phyloP scores from a whole-genome alignment of 2,797 vertebrate genomes.

The Heteromormyrus szaboi region DNA sequence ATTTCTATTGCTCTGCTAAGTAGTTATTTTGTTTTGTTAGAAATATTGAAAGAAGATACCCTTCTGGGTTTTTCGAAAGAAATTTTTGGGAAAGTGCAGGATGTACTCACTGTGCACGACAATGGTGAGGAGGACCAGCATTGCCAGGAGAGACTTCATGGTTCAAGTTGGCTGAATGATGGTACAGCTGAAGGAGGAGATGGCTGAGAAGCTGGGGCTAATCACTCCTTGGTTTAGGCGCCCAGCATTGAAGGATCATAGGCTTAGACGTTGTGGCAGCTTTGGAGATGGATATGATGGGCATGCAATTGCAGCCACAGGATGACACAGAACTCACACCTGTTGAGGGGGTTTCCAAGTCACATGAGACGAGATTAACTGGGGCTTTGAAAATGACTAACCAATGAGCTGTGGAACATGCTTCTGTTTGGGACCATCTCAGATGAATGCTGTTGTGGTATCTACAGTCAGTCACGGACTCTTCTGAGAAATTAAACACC shows the following conservation, averaged over 20 bases:
- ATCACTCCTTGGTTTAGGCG: not conserved
- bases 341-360: not conserved
- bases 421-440: not conserved
- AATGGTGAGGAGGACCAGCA: conserved; percentile 54
- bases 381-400: not conserved
- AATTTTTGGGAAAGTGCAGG: not conserved
- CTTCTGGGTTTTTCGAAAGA: not conserved
- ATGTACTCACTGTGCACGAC: conserved; percentile 61
- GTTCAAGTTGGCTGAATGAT: conserved; percentile 5
- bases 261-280: not conserved
- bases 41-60: not conserved
- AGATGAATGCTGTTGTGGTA: not conserved
- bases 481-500: not conserved
- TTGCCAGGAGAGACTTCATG: conserved; percentile 57
- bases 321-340: not conserved
- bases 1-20: not conserved
- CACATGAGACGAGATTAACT: not conserved
- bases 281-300: not conserved
- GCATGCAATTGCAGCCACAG: not conserved
- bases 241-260: not conserved
- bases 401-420: not conserved
- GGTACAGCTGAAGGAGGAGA: not conserved
- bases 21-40: not conserved
- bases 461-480: not conserved
- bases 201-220: not conserved